These are phyloP conservation scores for Chymomyza amoena DNA, from an alignment of 2,888 invertebrate genomes.

Conservation along the genomic window DNA sequence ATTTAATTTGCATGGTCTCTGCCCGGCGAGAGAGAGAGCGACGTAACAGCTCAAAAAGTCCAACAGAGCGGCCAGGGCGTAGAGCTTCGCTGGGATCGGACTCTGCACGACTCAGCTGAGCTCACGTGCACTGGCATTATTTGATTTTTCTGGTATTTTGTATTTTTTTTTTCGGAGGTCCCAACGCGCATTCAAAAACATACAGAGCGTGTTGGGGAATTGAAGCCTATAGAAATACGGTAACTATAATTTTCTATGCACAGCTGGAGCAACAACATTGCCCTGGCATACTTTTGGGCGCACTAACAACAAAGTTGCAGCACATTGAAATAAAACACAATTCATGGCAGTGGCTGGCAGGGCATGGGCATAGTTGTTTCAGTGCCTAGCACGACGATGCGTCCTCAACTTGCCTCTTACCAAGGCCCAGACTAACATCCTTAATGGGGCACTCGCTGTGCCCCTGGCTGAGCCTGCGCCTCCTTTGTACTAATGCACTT, in stretches of 20 bases:
- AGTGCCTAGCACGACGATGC: not conserved
- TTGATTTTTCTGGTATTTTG: constrained; percentile 49
- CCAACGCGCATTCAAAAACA: constrained; percentile 2
- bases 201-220: not conserved
- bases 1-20: constrained; percentile 64
- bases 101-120: constrained; percentile 21
- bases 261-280: constrained; percentile 5
- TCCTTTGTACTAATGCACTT: constrained; percentile 63
- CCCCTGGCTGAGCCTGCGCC: not conserved
- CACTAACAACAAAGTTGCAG: not conserved
- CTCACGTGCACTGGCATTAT: constrained; percentile 68
- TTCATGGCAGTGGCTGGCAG: not conserved
- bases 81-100: constrained; percentile 31
- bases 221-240: not conserved
- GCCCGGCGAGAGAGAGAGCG: not conserved
- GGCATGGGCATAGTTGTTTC: not conserved
- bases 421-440: constrained; percentile 9
- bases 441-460: not conserved
- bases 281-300: constrained; percentile 2
- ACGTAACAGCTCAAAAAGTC: constrained; percentile 4
- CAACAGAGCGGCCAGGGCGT: constrained; percentile 27
- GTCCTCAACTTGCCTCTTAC: not conserved
- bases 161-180: constrained; percentile 55
- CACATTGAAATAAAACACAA: not conserved
- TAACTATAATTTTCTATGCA: not conserved